Percentiles rank a stretch among this genome's conserved stretches.
Conservation (phyloP, 23 tunicate species). For the Aplidium turbinatum region DNA sequence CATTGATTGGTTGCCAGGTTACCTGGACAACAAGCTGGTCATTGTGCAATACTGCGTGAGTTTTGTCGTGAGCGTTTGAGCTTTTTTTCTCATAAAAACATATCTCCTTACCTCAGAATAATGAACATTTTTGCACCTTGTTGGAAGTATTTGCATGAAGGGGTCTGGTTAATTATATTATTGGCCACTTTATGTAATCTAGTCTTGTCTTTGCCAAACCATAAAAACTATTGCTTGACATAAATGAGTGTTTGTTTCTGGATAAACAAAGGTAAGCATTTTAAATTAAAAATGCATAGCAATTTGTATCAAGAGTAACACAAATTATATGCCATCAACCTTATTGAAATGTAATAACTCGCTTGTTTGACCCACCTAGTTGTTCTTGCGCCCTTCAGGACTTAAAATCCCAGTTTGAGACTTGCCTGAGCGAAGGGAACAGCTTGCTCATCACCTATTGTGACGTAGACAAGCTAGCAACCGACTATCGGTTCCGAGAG, state of each 20-base stretch:
- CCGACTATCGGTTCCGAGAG: slow-evolving; percentile 75
- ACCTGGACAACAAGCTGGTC: slow-evolving; percentile 42
- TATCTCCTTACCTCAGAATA: no score
- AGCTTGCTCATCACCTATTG: slow-evolving; percentile 83
- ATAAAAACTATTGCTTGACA: no score
- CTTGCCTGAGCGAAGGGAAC: slow-evolving; percentile 89
- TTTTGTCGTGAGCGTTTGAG: no score
- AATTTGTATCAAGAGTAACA: no score
- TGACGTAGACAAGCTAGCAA: slow-evolving; percentile 70
- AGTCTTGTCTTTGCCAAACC: neutral
- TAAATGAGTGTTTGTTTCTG: no score
- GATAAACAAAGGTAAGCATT: no score
- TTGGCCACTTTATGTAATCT: neutral
- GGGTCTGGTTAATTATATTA: neutral
- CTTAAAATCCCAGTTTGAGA: slow-evolving; percentile 80
- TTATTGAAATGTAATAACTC: no score
- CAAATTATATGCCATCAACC: no score
- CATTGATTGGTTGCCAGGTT: slow-evolving; percentile 64
- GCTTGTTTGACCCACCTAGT: neutral
- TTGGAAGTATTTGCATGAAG: no score
- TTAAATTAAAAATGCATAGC: no score
- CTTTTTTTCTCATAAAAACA: no score
- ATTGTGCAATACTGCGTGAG: slow-evolving; percentile 65
- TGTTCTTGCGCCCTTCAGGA: slow-evolving; percentile 35
- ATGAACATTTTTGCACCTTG: no score